Evolutionary conservation across 2,888 invertebrate species (phyloP).

Genomic region (Brachyptera risi): DNA sequence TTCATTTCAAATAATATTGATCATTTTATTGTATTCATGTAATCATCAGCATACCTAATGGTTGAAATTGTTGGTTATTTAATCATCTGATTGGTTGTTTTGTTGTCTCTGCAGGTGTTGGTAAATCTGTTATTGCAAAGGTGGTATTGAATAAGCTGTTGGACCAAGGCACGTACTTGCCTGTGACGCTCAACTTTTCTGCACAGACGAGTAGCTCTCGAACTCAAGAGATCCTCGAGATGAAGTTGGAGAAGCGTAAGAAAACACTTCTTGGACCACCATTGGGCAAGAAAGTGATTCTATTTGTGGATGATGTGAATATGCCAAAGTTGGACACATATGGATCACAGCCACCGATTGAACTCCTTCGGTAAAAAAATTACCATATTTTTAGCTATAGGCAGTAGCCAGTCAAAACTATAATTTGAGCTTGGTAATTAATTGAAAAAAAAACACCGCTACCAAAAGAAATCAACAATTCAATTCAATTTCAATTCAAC

Average conservation of each 20-base stretch:
- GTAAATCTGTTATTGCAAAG: constrained; percentile 82
- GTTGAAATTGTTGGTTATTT: too few relatives aligned
- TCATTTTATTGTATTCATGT: too few relatives aligned
- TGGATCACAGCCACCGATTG: constrained; percentile 89
- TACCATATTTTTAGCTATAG: not conserved
- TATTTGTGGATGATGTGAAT: constrained; percentile 89
- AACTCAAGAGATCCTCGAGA: constrained; percentile 80
- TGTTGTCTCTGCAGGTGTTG: constrained; percentile 60
- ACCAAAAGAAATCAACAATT: too few relatives aligned
- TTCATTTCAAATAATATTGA: too few relatives aligned
- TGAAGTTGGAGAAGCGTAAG: constrained; percentile 77
- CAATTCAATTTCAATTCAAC: too few relatives aligned
- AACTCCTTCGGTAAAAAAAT: constrained; percentile 63
- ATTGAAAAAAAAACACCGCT: not conserved
- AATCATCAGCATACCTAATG: too few relatives aligned
- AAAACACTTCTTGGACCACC: constrained; percentile 78
- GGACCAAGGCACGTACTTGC: constrained; percentile 57
- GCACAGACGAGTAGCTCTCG: constrained; percentile 84
- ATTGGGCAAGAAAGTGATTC: constrained; percentile 71
- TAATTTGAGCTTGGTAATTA: not conserved
- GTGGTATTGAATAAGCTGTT: constrained; percentile 64
- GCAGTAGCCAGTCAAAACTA: not conserved
- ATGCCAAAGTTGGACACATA: constrained; percentile 86
- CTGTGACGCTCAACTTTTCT: constrained; percentile 81
- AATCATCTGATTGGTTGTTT: too few relatives aligned